Conservation (phyloP, 30 jellyfish, hydroid and myxozoan species). For the Chironex yamaguchii region DNA sequence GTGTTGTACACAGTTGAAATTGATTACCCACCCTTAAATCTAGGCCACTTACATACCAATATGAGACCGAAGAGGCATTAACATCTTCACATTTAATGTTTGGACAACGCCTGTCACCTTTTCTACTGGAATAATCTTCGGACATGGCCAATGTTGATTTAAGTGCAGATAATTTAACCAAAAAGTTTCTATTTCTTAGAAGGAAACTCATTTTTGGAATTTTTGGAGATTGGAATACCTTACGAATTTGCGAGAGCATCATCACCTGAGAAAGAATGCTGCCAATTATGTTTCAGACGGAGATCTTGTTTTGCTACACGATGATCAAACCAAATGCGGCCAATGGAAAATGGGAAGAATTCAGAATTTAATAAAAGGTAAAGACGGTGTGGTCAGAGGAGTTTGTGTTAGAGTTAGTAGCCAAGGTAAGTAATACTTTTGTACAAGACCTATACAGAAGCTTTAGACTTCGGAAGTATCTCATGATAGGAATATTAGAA, state of each 20-base stretch:
- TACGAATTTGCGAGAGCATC: conserved; percentile 30
- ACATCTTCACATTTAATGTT: conserved; percentile 47
- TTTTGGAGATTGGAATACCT: conserved; percentile 23
- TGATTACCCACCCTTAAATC: conserved; percentile 25
- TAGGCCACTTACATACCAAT: conserved; percentile 24
- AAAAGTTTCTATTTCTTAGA: conserved; percentile 6
- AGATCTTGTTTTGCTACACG: too few relatives aligned
- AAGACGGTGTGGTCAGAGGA: too few relatives aligned
- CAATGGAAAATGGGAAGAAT: too few relatives aligned
- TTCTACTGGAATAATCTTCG: not conserved
- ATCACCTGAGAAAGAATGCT: too few relatives aligned
- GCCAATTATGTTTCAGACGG: too few relatives aligned
- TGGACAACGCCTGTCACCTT: conserved; percentile 13
- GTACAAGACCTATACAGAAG: too few relatives aligned
- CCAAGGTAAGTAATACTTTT: too few relatives aligned
- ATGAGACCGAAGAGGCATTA: conserved; percentile 8
- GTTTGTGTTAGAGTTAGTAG: too few relatives aligned
- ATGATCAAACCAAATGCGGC: too few relatives aligned
- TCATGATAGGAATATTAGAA: too few relatives aligned
- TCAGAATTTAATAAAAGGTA: too few relatives aligned
- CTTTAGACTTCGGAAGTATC: too few relatives aligned
- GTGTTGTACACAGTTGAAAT: conserved; percentile 15
- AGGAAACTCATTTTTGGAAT: conserved; percentile 20
- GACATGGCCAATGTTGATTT: not conserved
- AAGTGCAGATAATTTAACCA: not conserved